Evolutionary conservation across 2,113 vertebrate genomes (phyloP).

Genomic region (Megaceryle torquata): DNA sequence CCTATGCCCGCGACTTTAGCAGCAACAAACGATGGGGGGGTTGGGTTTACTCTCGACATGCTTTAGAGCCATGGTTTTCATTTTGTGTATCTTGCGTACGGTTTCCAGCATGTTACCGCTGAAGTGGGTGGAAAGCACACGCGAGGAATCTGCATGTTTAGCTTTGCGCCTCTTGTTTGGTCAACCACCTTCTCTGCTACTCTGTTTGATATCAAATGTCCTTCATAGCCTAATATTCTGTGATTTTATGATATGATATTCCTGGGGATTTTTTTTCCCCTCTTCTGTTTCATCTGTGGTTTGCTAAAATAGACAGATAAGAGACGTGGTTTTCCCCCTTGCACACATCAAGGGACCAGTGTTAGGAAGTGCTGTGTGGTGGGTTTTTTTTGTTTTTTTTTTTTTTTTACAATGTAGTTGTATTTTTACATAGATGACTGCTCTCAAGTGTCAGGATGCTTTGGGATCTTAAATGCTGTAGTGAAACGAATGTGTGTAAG

Average conservation of each 20-base stretch:
- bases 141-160: not conserved
- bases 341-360: not conserved
- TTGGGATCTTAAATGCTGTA: not conserved
- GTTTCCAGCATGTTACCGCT: not conserved
- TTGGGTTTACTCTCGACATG: not conserved
- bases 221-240: not conserved
- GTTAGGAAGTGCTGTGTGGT: not conserved
- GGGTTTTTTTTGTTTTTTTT: too few relatives aligned
- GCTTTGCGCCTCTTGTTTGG: not conserved
- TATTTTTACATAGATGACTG: not conserved
- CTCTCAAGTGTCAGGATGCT: not conserved
- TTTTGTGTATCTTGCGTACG: accelerated
- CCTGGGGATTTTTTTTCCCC: not conserved
- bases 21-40: not conserved
- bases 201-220: not conserved
- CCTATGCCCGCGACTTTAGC: not conserved
- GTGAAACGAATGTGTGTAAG: not conserved
- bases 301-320: accelerated
- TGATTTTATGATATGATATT: not conserved
- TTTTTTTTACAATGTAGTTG: not conserved
- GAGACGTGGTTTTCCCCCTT: not conserved
- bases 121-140: accelerated
- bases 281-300: not conserved
- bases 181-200: not conserved
- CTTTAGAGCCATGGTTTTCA: not conserved